Percentiles rank a stretch among this genome's conserved stretches.
Conservation (phyloP, 2,888 invertebrate genomes). For the Drosophila antonietae region DNA sequence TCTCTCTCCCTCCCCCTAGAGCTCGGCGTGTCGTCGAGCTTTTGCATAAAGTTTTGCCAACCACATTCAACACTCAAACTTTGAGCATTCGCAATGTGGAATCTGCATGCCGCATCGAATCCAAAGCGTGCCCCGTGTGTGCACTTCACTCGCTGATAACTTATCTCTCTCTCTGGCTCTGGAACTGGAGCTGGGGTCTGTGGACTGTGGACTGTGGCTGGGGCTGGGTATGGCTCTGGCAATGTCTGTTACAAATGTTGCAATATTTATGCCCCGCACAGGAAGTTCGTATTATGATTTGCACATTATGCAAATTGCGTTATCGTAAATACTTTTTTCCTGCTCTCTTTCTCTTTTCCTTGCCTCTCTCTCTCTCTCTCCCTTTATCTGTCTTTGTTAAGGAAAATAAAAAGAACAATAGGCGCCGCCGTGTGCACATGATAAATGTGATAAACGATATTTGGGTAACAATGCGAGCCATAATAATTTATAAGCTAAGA, state of each 20-base stretch:
- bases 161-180: constrained; percentile 52
- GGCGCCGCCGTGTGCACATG: constrained; percentile 68
- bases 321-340: constrained; percentile 71
- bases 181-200: not conserved
- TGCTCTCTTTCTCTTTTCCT: constrained; percentile 10
- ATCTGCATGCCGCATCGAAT: constrained; percentile 42
- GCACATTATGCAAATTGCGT: constrained; percentile 79
- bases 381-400: constrained; percentile 1
- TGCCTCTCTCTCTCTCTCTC: not conserved
- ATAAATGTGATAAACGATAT: constrained; percentile 77
- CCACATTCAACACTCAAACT: constrained; percentile 50
- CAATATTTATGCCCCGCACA: constrained; percentile 73
- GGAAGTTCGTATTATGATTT: constrained; percentile 78
- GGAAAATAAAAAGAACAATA: constrained; percentile 48
- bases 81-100: constrained; percentile 24
- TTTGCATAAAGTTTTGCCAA: constrained; percentile 52
- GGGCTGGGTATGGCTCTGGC: constrained; percentile 23
- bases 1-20: not conserved
- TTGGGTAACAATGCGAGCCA: constrained; percentile 55
- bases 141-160: constrained; percentile 69
- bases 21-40: constrained; percentile 36
- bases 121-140: constrained; percentile 63
- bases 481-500: constrained; percentile 33
- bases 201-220: not conserved
- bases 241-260: constrained; percentile 75